phyloP scores from a whole-genome alignment of 2,113 vertebrate species.

The Urocitellus parryii region DNA sequence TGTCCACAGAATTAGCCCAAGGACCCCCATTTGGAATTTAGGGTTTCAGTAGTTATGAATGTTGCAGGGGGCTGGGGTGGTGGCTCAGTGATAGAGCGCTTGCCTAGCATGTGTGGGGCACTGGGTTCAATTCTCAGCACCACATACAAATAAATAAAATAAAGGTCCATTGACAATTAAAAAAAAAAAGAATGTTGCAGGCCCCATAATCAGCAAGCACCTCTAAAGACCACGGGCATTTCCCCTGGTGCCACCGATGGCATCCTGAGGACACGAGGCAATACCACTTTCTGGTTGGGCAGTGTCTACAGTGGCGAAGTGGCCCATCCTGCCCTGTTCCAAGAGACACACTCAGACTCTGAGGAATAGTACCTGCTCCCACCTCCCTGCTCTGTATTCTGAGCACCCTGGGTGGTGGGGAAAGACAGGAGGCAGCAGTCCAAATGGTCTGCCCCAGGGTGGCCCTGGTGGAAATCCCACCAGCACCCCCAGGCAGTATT shows the following conservation, averaged over 20 bases:
- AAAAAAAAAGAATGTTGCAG: neutral
- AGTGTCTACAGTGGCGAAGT: neutral
- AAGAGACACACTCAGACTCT: neutral
- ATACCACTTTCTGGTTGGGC: fast-evolving
- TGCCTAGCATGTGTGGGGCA: too few species aligned
- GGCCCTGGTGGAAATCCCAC: slow-evolving; percentile 44
- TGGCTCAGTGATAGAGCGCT: too few species aligned
- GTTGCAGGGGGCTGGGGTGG: neutral
- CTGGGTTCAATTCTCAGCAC: too few species aligned
- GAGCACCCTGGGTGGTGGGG: neutral
- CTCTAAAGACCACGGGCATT: neutral
- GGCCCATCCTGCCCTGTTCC: neutral
- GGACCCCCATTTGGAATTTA: neutral
- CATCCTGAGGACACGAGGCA: neutral
- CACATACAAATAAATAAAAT: too few species aligned
- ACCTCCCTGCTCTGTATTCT: neutral
- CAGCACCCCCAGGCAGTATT: neutral
- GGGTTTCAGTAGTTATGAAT: neutral
- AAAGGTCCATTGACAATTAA: too few species aligned
- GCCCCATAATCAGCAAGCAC: neutral
- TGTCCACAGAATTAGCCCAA: neutral
- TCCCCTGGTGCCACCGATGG: neutral
- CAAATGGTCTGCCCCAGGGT: neutral
- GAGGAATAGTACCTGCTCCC: neutral
- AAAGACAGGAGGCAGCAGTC: neutral